Percentiles rank a stretch among this genome's conserved stretches.
Evolutionary conservation across 2,797 vertebrate species (phyloP).

Genomic region (Glyptemys insculpta): DNA sequence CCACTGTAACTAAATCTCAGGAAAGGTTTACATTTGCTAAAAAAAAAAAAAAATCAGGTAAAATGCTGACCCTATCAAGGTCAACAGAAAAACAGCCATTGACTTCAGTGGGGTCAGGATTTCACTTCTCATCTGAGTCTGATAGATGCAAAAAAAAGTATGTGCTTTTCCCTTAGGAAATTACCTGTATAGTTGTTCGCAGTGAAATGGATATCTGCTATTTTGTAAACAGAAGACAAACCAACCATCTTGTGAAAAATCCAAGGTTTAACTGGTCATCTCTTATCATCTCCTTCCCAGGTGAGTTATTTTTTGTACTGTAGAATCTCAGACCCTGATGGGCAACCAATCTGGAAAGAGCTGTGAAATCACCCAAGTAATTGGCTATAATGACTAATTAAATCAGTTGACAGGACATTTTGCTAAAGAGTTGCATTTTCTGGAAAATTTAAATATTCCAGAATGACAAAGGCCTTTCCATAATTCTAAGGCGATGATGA

Average conservation of each 20-base stretch:
- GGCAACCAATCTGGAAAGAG: conserved; percentile 50
- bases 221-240: background rate
- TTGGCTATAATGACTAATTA: conserved; percentile 56
- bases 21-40: conserved; percentile 49
- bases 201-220: background rate
- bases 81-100: background rate
- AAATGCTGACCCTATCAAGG: background rate
- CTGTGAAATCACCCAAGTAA: conserved; percentile 56
- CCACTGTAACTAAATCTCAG: conserved; percentile 58
- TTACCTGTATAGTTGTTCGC: no score
- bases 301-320: conserved; percentile 18
- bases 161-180: background rate
- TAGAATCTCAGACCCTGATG: conserved; percentile 46
- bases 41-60: background rate
- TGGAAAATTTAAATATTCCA: background rate
- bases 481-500: no score
- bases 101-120: background rate
- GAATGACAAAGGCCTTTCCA: background rate
- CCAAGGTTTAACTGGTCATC: background rate
- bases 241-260: background rate
- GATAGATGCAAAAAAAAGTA: background rate
- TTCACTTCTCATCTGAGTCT: background rate
- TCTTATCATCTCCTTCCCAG: background rate
- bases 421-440: conserved; percentile 18
- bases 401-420: conserved; percentile 38